Conservation (phyloP, 1,140 invertebrate species). For the Babylonia areolata region DNA sequence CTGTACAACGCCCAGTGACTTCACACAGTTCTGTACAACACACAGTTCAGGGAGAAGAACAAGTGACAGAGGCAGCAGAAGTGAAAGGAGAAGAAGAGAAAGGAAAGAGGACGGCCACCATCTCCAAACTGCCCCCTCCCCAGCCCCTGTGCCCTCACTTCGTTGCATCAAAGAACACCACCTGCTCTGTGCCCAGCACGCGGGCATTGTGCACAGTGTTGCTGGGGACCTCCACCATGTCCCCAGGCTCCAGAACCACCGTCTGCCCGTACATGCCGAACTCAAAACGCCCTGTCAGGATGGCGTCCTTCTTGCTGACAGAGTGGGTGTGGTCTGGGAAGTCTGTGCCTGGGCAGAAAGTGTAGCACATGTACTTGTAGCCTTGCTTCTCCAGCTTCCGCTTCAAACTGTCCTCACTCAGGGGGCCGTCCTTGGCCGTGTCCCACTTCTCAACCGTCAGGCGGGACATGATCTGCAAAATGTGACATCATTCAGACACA, state of each 20-base stretch:
- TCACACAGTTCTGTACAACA: too few relatives aligned
- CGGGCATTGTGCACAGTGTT: conserved; percentile 67
- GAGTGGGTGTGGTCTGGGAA: conserved; percentile 72
- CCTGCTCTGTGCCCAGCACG: conserved; percentile 66
- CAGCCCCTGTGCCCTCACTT: too few relatives aligned
- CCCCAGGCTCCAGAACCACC: conserved; percentile 68
- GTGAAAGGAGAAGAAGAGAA: too few relatives aligned
- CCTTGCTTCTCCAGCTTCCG: conserved; percentile 67
- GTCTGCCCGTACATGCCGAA: conserved; percentile 69
- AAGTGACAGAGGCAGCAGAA: too few relatives aligned
- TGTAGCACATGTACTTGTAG: conserved; percentile 62
- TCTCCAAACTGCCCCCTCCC: too few relatives aligned
- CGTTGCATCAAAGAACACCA: conserved; percentile 70
- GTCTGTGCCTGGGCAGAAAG: conserved; percentile 65
- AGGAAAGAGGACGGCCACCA: too few relatives aligned
- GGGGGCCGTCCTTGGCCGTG: conserved; percentile 56
- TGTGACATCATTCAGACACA: not conserved
- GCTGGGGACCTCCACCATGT: conserved; percentile 71
- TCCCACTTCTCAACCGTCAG: conserved; percentile 71
- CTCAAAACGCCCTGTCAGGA: conserved; percentile 65
- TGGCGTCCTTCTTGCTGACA: conserved; percentile 70
- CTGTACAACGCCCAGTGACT: too few relatives aligned
- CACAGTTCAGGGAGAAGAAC: too few relatives aligned
- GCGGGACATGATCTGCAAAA: conserved; percentile 47
- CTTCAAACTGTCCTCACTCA: conserved; percentile 63